Evolutionary conservation across 2,113 vertebrate genomes (phyloP), one percentile per base, ranked within the genome.

Genomic region (Egretta garzetta): DNA sequence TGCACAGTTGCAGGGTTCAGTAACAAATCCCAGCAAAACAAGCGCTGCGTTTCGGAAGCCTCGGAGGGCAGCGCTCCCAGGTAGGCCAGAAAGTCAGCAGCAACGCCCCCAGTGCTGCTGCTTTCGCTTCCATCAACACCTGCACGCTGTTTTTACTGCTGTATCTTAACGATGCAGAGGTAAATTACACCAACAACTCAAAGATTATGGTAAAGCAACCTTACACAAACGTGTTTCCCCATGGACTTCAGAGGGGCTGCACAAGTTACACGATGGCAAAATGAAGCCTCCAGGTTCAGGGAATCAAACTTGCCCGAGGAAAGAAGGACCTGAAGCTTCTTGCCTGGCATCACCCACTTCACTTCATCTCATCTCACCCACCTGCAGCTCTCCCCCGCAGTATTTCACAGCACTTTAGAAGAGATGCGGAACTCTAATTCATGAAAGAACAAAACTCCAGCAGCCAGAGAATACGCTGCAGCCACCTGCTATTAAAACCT

Each of bases 111-210:
- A 35, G 0, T 26, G 32, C 23, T 21, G 24, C n/a, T 75, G 41
- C 41, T 74, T 67, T 70, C 24, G 56, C 35, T 68, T 80, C 41
- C 28, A 45, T 62, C 74, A 28, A 56, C 4, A 82, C 66, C n/a
- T 55, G 8, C 21, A 4, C 24, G 49, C 32, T n/a, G 60, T 12
- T 64, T 92, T 82, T 62, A 86, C 62, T 60, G 13, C 35, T 64
- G 0, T 24, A n/a, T 41, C 13, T 4, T 53, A 88, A 73, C 3
- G 2, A 62, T 7, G 22, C 2, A 3, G 30, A 80, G 27, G 45
- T n/a, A 60, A 47, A 70, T 60, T 49, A 73, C 55, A 86, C 6
- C 24, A 83, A 30, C 17, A 60, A 66, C 32, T 83, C 62, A 70
- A 64, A 81, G 58, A 64, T 43, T n/a, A 10, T 4, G 4, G 14